Base-by-base conservation (phyloP, 2,113 vertebrate species). In the Garra rufa region DNA sequence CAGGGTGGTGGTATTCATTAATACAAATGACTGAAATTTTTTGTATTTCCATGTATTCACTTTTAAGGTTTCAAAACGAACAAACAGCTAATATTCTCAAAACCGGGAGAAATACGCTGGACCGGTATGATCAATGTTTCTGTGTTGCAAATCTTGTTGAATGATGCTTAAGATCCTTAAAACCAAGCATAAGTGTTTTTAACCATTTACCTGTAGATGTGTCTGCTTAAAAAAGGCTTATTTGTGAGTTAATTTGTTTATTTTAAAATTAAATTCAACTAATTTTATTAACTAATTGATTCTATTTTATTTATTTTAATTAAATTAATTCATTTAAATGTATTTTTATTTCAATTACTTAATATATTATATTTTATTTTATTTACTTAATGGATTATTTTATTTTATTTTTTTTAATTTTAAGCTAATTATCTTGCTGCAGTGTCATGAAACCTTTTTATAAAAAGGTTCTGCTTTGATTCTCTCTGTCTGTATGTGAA, bases 101-200 rank as follows among this genome's bases (percentile, higher is more conserved):
- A 95, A 95, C 93, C 89, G 94, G 95, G 86, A 95, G 94, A 93
- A 94, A 91, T 91, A 95, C 95, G 87, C 93, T 95, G 93, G 94
- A 95, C 92, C 91, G 95, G 94, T 95, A 95, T 92, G 94, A 48
- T 69, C 30, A 71, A 13, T 26, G 17, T 85, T 41, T 41, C 48
- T 41, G 9, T 46, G 2, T n/a, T 15, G 61, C 17, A 28, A 65
- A 65, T 9, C 59, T 14, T 63, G 28, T 52, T 44, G 77, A 46
- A 19, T 80, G n/a, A 61, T 0, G 24, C 50, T 52, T 52, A 17
- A 52, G 50, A 19, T 15, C 28, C 28, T 17, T 69, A 10, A 67
- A 67, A 38, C 15, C 30, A 19, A 10, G 65, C 65, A 67, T 21
- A 14, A 9, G 63, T 43, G 21, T 71, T 10, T 71, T 71, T 21